These are phyloP conservation scores for Sylvilagus floridanus DNA, from an alignment of 2,797 vertebrate species.

Conservation along the genomic window DNA sequence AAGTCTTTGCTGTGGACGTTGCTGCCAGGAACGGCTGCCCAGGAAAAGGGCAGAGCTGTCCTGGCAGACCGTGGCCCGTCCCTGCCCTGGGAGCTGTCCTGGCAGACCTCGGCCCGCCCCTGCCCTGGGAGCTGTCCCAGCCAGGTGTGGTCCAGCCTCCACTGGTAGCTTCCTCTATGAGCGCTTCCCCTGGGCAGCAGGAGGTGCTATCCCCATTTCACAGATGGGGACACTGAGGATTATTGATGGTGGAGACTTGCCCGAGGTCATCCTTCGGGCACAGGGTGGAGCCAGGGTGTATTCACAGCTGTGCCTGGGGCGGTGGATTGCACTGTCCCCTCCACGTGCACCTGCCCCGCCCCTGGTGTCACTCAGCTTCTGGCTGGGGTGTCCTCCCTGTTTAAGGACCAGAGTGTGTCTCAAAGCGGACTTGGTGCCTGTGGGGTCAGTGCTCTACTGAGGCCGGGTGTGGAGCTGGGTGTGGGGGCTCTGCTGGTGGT, in stretches of 20 bases:
- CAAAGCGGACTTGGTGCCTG: accelerated
- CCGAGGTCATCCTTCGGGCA: not conserved
- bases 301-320: too few species aligned
- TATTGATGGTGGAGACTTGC: not conserved
- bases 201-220: accelerated
- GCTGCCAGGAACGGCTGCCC: not conserved
- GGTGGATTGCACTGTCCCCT: too few species aligned
- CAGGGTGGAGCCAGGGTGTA: not conserved
- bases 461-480: not conserved
- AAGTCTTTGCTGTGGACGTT: not conserved
- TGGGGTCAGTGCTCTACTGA: not conserved
- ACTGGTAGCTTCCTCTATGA: too few species aligned
- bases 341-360: accelerated
- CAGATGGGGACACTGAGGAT: not conserved
- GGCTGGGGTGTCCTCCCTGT: not conserved
- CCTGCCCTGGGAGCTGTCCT: not conserved
- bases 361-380: not conserved
- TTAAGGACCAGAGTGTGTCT: not conserved
- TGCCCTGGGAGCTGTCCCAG: not conserved
- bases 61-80: not conserved
- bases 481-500: not conserved
- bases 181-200: not conserved
- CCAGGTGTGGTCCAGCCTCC: not conserved
- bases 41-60: constrained; percentile 8
- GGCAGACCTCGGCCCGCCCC: too few species aligned